These are phyloP conservation scores for Ochotona curzoniae DNA, from an alignment of 2,113 vertebrate species.

Conservation along the genomic window DNA sequence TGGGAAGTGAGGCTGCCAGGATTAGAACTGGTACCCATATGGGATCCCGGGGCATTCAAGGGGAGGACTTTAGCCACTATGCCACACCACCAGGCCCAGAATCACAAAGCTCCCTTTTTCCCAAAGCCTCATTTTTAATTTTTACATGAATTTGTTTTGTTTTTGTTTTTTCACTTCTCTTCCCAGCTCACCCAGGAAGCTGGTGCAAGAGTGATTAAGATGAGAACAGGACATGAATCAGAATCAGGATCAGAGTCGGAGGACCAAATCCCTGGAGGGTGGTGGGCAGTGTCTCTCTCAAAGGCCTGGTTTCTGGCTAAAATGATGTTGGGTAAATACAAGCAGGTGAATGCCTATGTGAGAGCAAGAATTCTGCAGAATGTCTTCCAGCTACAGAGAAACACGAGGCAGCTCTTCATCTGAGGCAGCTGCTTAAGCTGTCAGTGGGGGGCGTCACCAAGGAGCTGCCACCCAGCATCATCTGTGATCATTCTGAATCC, in stretches of 20 bases:
- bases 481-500: neutral
- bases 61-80: too few species aligned
- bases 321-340: neutral
- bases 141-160: neutral
- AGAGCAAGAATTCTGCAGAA: constrained; percentile 1
- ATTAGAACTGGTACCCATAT: too few species aligned
- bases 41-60: too few species aligned
- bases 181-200: neutral
- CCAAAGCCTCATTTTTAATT: neutral
- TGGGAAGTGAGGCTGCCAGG: too few species aligned
- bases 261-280: constrained; percentile 33
- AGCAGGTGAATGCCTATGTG: neutral
- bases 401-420: neutral
- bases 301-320: constrained; percentile 2
- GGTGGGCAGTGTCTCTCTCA: neutral
- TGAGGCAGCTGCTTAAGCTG: neutral
- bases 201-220: neutral
- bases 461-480: neutral
- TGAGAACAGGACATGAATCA: constrained; percentile 24
- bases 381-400: neutral
- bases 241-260: neutral
- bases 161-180: neutral
- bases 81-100: too few species aligned
- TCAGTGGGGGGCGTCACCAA: neutral
- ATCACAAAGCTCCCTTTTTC: neutral